Conservation (phyloP, 1,140 invertebrate species). For the Drosophila mauritiana region DNA sequence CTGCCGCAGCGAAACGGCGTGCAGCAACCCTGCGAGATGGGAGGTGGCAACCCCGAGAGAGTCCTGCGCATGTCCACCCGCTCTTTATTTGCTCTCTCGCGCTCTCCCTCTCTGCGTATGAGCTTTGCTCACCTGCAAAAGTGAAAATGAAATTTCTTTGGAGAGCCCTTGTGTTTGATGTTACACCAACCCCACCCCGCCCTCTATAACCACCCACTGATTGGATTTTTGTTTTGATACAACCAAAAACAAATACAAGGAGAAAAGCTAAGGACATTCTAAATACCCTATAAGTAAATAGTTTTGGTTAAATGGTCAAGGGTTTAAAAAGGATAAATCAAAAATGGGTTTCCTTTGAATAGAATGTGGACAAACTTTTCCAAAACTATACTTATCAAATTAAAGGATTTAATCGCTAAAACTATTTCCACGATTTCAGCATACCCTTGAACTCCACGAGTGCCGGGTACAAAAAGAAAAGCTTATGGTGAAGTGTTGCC, state of each 20-base stretch:
- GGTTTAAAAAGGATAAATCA: no score
- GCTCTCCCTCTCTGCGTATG: not conserved
- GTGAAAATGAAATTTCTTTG: conserved; percentile 78
- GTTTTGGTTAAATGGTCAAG: not conserved
- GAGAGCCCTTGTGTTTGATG: conserved; percentile 48
- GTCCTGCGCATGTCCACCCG: conserved; percentile 50
- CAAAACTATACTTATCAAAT: no score
- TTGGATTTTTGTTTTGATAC: conserved; percentile 50
- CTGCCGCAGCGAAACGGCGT: conserved; percentile 37
- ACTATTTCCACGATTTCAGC: not conserved
- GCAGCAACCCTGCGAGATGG: conserved; percentile 29
- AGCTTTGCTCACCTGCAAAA: conserved; percentile 67
- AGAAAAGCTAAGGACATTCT: not conserved
- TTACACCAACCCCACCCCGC: not conserved
- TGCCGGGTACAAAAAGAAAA: conserved; percentile 24
- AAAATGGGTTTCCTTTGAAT: not conserved
- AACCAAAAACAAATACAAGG: conserved; percentile 4
- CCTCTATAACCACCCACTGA: conserved; percentile 17
- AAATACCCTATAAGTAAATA: not conserved
- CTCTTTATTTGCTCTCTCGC: conserved; percentile 15
- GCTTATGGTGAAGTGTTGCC: conserved; percentile 64
- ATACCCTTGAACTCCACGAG: conserved; percentile 20
- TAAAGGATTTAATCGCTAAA: not conserved
- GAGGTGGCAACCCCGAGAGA: conserved; percentile 19
- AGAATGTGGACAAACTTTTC: no score